A percentile compares a stretch with the other conserved stretches of the same genome.
Evolutionary conservation across 1,140 invertebrate genomes (phyloP).

Genomic region (Sesamia nonagrioides): DNA sequence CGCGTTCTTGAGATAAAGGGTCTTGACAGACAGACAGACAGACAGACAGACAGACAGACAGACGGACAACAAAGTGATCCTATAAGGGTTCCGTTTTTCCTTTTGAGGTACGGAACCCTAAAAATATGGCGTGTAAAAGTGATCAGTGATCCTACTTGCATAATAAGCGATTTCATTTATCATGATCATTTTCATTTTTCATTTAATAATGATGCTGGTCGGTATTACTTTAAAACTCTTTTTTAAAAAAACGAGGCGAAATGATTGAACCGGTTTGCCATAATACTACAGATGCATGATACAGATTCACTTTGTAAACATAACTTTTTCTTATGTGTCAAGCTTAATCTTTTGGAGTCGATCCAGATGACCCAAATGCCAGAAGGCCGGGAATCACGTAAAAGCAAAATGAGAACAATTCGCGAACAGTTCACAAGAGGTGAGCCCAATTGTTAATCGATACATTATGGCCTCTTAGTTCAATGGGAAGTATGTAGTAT

Average conservation of each 20-base stretch:
- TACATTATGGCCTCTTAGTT: neutral
- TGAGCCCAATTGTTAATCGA: constrained; percentile 45
- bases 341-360: constrained; percentile 73
- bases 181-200: too few relatives aligned
- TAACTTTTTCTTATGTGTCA: constrained; percentile 66
- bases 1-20: too few relatives aligned
- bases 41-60: too few relatives aligned
- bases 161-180: too few relatives aligned
- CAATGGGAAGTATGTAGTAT: neutral
- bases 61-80: too few relatives aligned
- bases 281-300: neutral
- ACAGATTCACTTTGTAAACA: constrained; percentile 64
- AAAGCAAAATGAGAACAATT: constrained; percentile 68
- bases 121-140: too few relatives aligned
- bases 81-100: too few relatives aligned
- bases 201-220: too few relatives aligned
- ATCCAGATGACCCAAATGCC: constrained; percentile 82
- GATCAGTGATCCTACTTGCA: too few relatives aligned
- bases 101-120: too few relatives aligned
- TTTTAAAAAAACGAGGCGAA: neutral
- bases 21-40: too few relatives aligned
- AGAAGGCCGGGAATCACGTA: constrained; percentile 63
- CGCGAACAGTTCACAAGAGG: constrained; percentile 61
- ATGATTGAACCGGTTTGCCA: neutral
- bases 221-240: neutral